Evolutionary conservation across 2,888 invertebrate genomes (phyloP), one percentile per base, ranked within the genome.

Genomic region (Notodonta dromedarius): DNA sequence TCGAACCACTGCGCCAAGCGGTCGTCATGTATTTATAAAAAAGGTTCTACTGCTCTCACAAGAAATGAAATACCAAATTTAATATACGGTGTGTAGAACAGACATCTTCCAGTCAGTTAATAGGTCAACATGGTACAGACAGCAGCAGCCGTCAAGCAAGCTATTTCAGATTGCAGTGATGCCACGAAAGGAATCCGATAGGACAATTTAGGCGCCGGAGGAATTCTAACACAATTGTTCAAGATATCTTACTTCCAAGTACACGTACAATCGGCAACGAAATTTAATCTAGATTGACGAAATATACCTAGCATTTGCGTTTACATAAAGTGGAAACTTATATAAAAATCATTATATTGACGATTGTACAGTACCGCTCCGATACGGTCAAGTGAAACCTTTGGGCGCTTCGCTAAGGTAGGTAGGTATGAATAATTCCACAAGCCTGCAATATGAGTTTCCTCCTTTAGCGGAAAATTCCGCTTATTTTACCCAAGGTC

Each of bases 111-210:
- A 61, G 57, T 51, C 62, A 59, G 60, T 70, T 67, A 65, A 57
- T 73, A 65, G 66, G 69, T 70, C 69, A 66, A 64, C 65, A 46
- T 60, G 62, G 32, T 59, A 52, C 57, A 59, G 69, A 63, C 65
- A 67, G 62, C 68, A 58, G 62, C 60, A 48, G 14, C 48, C 39
- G 40, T 51, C 4, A 46, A 14, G 16, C 42, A 46, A 39, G 48
- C 40, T 16, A 32, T n/a, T 32, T 57, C 14, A 46, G 53, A 60
- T 60, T 60, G 57, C 53, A 46, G 57, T 13, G 16, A 32, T 35
- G 13, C 32, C 52, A 24, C 13, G 52, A 24, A 44, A 42, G 60
- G 44, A 57, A 52, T 56, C n/a, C 52, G 14, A 50, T 14, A 9
- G 52, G 44, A 44, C 39, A 52, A 53, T 52, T 56, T 53, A 44